phyloP scores from a whole-genome alignment of 2,113 vertebrate genomes.

The Arvicanthis niloticus region DNA sequence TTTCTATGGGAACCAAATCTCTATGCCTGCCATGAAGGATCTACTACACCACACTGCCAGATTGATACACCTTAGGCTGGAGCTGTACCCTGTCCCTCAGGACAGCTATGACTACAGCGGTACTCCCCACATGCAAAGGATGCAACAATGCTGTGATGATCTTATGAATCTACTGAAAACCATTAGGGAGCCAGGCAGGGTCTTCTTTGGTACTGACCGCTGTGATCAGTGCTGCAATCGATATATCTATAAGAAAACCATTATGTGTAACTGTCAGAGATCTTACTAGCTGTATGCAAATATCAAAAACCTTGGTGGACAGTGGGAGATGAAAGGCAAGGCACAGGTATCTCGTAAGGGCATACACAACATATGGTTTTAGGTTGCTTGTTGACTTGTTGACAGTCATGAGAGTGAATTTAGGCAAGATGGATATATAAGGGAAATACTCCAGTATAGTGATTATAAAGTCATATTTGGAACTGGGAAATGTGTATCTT shows the following conservation, averaged over 20 bases:
- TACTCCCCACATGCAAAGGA: accelerated
- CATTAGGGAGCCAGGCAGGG: neutral
- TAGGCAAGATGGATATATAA: too few relatives aligned
- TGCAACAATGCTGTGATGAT: neutral
- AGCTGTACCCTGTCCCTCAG: neutral
- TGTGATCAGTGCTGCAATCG: neutral
- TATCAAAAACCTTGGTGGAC: neutral
- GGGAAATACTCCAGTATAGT: too few relatives aligned
- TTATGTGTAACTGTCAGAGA: neutral
- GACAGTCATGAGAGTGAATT: neutral
- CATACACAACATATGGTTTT: neutral
- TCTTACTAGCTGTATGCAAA: neutral
- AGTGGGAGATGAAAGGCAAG: neutral
- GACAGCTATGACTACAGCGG: neutral
- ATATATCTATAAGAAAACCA: neutral
- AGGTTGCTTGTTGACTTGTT: neutral
- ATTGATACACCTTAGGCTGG: neutral
- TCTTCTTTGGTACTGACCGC: neutral
- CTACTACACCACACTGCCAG: neutral
- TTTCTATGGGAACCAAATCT: neutral
- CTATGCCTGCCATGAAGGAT: neutral
- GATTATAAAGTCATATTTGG: neutral
- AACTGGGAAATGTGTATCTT: neutral
- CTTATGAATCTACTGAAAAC: neutral
- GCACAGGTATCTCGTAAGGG: neutral